phyloP scores from a whole-genome alignment of 1,140 invertebrate species.

The Lordiphosa clarofinis region DNA sequence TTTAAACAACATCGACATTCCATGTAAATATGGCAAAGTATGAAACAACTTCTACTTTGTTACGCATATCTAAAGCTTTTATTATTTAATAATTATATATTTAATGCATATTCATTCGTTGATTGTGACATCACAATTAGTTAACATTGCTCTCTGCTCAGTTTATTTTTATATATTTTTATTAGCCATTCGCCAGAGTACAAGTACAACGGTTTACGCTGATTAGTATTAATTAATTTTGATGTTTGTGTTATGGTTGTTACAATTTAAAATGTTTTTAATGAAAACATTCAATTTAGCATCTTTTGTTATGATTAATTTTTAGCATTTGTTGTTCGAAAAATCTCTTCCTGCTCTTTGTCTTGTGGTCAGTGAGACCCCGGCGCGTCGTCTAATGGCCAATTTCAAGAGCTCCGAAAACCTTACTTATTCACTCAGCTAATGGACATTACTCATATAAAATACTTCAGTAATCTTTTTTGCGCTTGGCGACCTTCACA shows the following conservation, averaged over 20 bases:
- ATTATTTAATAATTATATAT: too few species aligned
- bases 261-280: slow-evolving; percentile 55
- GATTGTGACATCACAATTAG: too few species aligned
- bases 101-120: too few species aligned
- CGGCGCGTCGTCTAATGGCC: slow-evolving; percentile 40
- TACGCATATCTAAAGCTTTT: too few species aligned
- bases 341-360: slow-evolving; percentile 58
- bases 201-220: slow-evolving; percentile 8
- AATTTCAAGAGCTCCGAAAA: slow-evolving; percentile 49
- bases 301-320: slow-evolving; percentile 31
- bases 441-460: slow-evolving; percentile 58
- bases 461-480: slow-evolving; percentile 30
- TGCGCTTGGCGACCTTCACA: slow-evolving; percentile 51
- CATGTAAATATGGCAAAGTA: too few species aligned
- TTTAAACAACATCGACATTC: too few species aligned
- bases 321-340: slow-evolving; percentile 16
- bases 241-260: slow-evolving; percentile 39
- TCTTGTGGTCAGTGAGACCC: slow-evolving; percentile 23
- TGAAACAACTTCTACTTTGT: too few species aligned
- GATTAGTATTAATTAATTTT: slow-evolving; percentile 20
- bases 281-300: slow-evolving; percentile 40
- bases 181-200: too few species aligned
- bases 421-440: slow-evolving; percentile 31
- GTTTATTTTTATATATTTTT: too few species aligned
- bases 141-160: too few species aligned